A percentile compares a stretch with the other conserved stretches of the same genome.
These are phyloP conservation scores for Galbula dea DNA, from an alignment of 2,113 vertebrate genomes.

Conservation along the genomic window DNA sequence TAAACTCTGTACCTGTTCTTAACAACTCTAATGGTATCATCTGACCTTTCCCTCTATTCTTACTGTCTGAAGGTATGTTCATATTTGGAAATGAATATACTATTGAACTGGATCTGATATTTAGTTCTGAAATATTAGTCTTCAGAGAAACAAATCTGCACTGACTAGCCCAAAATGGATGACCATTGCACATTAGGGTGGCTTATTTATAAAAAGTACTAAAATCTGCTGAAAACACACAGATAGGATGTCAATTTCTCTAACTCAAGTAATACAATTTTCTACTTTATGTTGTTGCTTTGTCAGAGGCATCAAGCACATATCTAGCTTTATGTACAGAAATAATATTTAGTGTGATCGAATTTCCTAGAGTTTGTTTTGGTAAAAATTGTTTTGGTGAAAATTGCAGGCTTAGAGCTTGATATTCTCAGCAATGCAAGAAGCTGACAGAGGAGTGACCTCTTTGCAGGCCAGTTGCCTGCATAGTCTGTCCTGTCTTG, in stretches of 20 bases:
- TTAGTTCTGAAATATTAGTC: not conserved
- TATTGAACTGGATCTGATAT: not conserved
- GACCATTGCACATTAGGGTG: not conserved
- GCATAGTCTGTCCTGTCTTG: not conserved
- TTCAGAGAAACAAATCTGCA: not conserved
- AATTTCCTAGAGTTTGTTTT: not conserved
- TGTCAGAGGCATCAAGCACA: not conserved
- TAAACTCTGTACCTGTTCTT: not conserved
- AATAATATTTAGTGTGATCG: not conserved
- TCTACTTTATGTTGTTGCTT: not conserved
- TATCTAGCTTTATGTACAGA: not conserved
- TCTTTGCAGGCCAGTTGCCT: not conserved
- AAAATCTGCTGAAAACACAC: not conserved
- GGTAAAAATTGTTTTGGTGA: not conserved
- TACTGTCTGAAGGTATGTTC: not conserved
- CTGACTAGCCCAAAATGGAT: not conserved
- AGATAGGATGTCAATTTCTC: not conserved
- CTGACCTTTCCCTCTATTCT: slow-evolving; percentile 21
- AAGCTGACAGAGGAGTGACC: not conserved
- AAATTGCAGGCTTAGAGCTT: not conserved
- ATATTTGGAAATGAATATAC: not conserved
- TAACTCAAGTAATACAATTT: not conserved
- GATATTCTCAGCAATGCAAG: not conserved
- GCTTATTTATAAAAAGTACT: not conserved
- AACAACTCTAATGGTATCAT: not conserved